Conservation (phyloP, 2,888 invertebrate genomes). For the Ferdinandea cuprea region DNA sequence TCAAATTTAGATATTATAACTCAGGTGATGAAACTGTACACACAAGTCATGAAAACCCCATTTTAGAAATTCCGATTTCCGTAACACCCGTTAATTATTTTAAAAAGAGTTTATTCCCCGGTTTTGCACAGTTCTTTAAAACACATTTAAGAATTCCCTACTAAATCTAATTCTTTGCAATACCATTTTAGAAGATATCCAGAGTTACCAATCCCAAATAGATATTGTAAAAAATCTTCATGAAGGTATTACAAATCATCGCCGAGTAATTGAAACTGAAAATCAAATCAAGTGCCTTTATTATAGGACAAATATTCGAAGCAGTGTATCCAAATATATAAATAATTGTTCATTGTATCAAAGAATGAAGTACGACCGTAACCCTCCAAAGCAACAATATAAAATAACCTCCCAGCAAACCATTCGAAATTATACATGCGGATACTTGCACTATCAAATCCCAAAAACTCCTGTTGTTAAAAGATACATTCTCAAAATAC, state of each 20-base stretch:
- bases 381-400: slow-evolving; percentile 31
- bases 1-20: slow-evolving; percentile 15
- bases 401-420: slow-evolving; percentile 31
- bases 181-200: slow-evolving; percentile 31
- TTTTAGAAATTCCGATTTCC: slow-evolving; percentile 24
- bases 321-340: slow-evolving; percentile 16
- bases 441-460: slow-evolving; percentile 44
- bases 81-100: slow-evolving; percentile 70
- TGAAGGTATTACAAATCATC: slow-evolving; percentile 60
- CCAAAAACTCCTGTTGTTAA: slow-evolving; percentile 36
- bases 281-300: slow-evolving; percentile 34
- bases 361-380: slow-evolving; percentile 46
- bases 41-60: slow-evolving; percentile 64
- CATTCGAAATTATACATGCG: slow-evolving; percentile 42
- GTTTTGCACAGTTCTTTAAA: slow-evolving; percentile 19
- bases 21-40: slow-evolving; percentile 37
- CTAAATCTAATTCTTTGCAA: slow-evolving; percentile 19
- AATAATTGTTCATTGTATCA: slow-evolving; percentile 34
- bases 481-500: slow-evolving; percentile 54
- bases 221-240: slow-evolving; percentile 59
- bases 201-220: slow-evolving; percentile 49
- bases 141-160: slow-evolving; percentile 40
- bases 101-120: slow-evolving; percentile 46
- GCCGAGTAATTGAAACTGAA: slow-evolving; percentile 66
- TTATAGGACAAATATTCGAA: slow-evolving; percentile 29